Conservation (phyloP, 2,113 vertebrate species). For the Protobothrops flavoviridis region DNA sequence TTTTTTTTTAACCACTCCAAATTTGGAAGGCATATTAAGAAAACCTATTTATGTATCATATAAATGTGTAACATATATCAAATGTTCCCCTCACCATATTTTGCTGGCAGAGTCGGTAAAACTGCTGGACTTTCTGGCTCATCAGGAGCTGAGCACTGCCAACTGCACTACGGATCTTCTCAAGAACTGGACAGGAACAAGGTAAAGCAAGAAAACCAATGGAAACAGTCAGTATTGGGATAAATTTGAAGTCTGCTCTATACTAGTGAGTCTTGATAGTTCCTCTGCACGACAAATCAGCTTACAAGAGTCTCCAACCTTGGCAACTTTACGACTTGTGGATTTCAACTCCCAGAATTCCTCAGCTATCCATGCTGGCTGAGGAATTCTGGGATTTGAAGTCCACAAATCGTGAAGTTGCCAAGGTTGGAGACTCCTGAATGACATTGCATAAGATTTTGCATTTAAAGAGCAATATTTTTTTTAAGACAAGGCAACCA, state of each 20-base stretch:
- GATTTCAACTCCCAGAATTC: not conserved
- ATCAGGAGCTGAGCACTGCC: constrained; percentile 96
- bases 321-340: not conserved
- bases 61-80: not conserved
- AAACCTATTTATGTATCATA: not conserved
- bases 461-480: not conserved
- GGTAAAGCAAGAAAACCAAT: not conserved
- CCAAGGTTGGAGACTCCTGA: not conserved
- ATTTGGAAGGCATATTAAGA: not conserved
- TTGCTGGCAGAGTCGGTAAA: constrained; percentile 97
- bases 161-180: constrained; percentile 93
- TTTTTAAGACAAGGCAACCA: not conserved
- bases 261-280: not conserved
- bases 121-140: constrained; percentile 98
- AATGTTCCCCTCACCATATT: constrained; percentile 84
- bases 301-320: not conserved
- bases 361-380: too few relatives aligned
- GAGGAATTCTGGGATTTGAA: not conserved
- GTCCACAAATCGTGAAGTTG: not conserved
- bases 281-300: not conserved
- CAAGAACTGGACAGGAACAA: constrained; percentile 76
- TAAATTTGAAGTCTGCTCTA: not conserved
- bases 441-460: not conserved
- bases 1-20: not conserved
- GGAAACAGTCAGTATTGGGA: not conserved